Conservation (phyloP, 2,113 vertebrate species). For the Clarias magur region DNA sequence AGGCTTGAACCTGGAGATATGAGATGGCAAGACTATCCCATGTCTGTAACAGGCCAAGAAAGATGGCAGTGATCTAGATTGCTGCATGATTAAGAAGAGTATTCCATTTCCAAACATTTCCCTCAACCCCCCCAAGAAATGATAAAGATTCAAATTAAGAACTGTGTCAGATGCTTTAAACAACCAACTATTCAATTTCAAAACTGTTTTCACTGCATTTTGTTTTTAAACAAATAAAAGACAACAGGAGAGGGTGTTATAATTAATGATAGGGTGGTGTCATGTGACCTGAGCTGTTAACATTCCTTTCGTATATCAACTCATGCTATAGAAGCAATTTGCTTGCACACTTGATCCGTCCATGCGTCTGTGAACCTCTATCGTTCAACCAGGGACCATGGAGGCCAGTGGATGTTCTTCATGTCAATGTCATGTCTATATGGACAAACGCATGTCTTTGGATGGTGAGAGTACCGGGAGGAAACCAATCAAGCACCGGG, state of each 20-base stretch:
- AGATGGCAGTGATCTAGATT: background rate
- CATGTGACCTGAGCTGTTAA: background rate
- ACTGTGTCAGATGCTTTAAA: background rate
- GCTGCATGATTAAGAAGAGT: background rate
- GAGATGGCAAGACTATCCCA: background rate
- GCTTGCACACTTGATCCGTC: background rate
- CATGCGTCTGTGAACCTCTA: no score
- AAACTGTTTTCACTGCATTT: background rate
- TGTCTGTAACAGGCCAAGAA: background rate
- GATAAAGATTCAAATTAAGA: background rate
- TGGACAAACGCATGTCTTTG: no score
- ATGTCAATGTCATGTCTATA: no score
- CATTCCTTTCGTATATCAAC: background rate
- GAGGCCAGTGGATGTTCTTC: no score
- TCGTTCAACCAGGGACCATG: no score
- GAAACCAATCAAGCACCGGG: no score
- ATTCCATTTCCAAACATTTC: background rate
- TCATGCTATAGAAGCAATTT: background rate
- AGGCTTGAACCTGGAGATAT: background rate
- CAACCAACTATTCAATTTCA: background rate
- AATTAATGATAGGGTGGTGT: background rate
- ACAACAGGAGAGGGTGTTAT: background rate
- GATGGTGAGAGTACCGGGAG: no score
- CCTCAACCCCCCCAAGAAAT: background rate
- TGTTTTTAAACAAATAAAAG: background rate